Evolutionary conservation across 2,888 invertebrate genomes (phyloP).

Genomic region (Candidula unifasciata): DNA sequence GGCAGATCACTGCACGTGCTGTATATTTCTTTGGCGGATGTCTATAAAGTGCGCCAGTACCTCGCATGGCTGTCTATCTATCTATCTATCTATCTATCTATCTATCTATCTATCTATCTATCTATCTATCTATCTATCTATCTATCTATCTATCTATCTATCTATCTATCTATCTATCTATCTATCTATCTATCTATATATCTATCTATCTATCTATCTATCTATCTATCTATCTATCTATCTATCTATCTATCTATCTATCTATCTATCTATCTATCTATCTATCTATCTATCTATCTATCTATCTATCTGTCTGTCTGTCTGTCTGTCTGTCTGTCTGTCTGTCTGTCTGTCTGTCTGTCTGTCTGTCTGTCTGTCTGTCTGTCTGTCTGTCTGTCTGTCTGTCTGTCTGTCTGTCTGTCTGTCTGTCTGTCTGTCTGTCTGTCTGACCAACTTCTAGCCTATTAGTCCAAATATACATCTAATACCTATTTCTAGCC

Average conservation of each 20-base stretch:
- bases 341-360: slow-evolving; percentile 36
- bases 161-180: slow-evolving; percentile 40
- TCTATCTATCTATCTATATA: too few relatives aligned
- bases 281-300: slow-evolving; percentile 33
- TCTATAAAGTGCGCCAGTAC: too few relatives aligned
- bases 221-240: slow-evolving; percentile 37
- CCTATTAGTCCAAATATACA: too few relatives aligned
- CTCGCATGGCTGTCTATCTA: too few relatives aligned
- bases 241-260: slow-evolving; percentile 27
- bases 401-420: slow-evolving; percentile 34
- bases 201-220: slow-evolving; percentile 37
- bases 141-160: slow-evolving; percentile 30
- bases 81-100: slow-evolving; percentile 19
- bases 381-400: slow-evolving; percentile 24
- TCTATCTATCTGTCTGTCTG: too few relatives aligned
- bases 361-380: slow-evolving; percentile 24
- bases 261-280: too few relatives aligned
- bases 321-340: slow-evolving; percentile 41
- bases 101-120: slow-evolving; percentile 29
- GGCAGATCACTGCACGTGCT: too few relatives aligned
- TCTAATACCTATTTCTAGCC: too few relatives aligned
- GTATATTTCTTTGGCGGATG: too few relatives aligned
- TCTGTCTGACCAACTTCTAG: slow-evolving; percentile 1
- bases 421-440: slow-evolving; percentile 38
- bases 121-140: slow-evolving; percentile 28